phyloP scores from a whole-genome alignment of 2,113 vertebrate species.

The Chaetodon auriga region DNA sequence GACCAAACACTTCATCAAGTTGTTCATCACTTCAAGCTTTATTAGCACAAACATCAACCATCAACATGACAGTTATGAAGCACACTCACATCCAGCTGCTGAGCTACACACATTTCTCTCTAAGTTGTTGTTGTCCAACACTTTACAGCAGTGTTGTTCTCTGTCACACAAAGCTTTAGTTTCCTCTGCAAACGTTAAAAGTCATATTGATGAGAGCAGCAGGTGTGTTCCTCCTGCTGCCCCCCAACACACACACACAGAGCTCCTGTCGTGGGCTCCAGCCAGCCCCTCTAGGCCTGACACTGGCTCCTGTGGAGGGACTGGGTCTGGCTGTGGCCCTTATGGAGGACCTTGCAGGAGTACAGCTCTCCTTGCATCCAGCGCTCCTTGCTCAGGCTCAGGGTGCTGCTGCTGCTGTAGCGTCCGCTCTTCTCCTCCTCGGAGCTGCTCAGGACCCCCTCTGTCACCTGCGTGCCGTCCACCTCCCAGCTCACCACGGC shows the following conservation, averaged over 20 bases:
- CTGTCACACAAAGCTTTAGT: conserved; percentile 36
- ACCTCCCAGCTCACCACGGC: conserved; percentile 57
- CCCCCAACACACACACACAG: too few relatives aligned
- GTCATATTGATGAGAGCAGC: not conserved
- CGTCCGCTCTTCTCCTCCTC: conserved; percentile 59
- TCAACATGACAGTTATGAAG: conserved; percentile 23
- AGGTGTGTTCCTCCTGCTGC: too few relatives aligned
- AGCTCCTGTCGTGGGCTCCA: too few relatives aligned
- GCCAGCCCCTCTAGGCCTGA: too few relatives aligned
- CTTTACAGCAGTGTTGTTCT: conserved; percentile 22
- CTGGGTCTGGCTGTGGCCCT: too few relatives aligned
- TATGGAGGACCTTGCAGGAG: too few relatives aligned
- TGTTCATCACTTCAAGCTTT: conserved; percentile 10
- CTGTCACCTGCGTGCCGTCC: conserved; percentile 39
- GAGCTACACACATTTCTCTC: conserved; percentile 16
- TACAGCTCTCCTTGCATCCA: too few relatives aligned
- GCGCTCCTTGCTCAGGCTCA: conserved; percentile 48
- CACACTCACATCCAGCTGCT: conserved; percentile 32
- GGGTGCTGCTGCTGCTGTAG: conserved; percentile 44
- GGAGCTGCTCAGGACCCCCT: conserved; percentile 54
- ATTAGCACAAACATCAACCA: conserved; percentile 12
- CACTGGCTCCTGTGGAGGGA: too few relatives aligned
- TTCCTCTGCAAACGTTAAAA: conserved; percentile 19
- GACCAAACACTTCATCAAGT: not conserved
- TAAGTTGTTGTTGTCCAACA: conserved; percentile 12